phyloP scores from a whole-genome alignment of 2,888 invertebrate species.

The Agonopterix heracliana region DNA sequence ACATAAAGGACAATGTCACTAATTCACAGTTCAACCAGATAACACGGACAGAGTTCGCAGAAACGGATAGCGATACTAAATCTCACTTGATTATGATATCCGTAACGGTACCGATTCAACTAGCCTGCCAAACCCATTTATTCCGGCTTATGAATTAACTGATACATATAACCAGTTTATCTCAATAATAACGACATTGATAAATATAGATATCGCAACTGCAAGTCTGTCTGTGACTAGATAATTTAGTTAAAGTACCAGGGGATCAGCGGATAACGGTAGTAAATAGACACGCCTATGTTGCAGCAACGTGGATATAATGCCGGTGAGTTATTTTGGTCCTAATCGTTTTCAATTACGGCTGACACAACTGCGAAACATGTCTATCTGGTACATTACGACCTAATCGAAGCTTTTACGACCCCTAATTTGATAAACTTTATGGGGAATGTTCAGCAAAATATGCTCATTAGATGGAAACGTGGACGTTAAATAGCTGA shows the following conservation, averaged over 20 bases:
- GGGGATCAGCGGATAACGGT: conserved; percentile 14
- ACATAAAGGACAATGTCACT: too few relatives aligned
- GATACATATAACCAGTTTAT: conserved; percentile 5
- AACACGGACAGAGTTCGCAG: too few relatives aligned
- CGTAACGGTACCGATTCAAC: background rate
- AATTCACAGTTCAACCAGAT: too few relatives aligned
- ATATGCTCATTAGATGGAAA: too few relatives aligned
- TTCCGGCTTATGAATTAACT: conserved; percentile 3
- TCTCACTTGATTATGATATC: too few relatives aligned
- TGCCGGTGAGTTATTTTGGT: conserved; percentile 10
- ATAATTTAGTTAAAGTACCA: conserved; percentile 13
- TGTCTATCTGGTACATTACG: too few relatives aligned
- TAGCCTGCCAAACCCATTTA: conserved; percentile 3
- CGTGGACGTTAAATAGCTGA: too few relatives aligned
- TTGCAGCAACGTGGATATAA: background rate
- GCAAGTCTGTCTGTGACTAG: conserved; percentile 12
- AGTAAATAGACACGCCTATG: conserved; percentile 13
- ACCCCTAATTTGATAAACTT: too few relatives aligned
- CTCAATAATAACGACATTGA: conserved; percentile 7
- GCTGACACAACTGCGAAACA: conserved; percentile 4
- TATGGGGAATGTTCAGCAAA: too few relatives aligned
- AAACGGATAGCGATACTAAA: too few relatives aligned
- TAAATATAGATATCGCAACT: conserved; percentile 10
- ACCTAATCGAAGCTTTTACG: too few relatives aligned
- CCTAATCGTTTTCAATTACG: conserved; percentile 25